Base-by-base conservation (phyloP, 2,888 invertebrate genomes). In the Tenthredo livida region DNA sequence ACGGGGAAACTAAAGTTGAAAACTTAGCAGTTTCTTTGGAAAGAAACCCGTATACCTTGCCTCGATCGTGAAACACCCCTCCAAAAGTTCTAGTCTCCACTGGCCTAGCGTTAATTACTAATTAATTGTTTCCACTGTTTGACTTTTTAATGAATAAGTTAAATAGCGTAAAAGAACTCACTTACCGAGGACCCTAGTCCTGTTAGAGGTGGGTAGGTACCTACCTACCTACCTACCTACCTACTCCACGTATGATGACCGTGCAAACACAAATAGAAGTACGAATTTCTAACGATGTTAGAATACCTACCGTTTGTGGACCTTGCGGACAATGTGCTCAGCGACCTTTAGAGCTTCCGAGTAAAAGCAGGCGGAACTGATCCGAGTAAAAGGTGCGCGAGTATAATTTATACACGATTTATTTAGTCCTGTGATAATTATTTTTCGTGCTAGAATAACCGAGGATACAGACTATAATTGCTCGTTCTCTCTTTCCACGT, bases 71-170 rank as follows among this genome's bases (percentile, higher is more conserved):
- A 29, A 77, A 50, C 33, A 25, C 77, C 82, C 82, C 47, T 43
- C 43, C 29, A 33, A 65, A 83, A 65, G 72, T 83, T 78, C 85
- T 65, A 58, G 85, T 84, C 84, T 85, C 83, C 65, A 78, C 84
- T 86, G 88, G 88, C 82, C 89, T 84, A 90, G 89, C 90, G 91
- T 90, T 92, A 92, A 93, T 92, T 92, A 91, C 90, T 92, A 92
- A 92, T 92, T 93, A 92, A 93, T 92, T 92, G 92, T 92, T 91
- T 92, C 90, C 90, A 89, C 90, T 92, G 92, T 93, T 92, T 93
- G 92, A 92, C 89, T 93, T 92, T 90, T 89, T 90, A 91, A 91
- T 91, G 89, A 90, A 90, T 90, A 92, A 92, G 90, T 93, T 90
- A 92, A 92, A 92, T 90, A 90, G 88, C 88, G 89, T 88, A 88